phyloP scores from a whole-genome alignment of 2,113 vertebrate species.

The Siphamia tubifer region DNA sequence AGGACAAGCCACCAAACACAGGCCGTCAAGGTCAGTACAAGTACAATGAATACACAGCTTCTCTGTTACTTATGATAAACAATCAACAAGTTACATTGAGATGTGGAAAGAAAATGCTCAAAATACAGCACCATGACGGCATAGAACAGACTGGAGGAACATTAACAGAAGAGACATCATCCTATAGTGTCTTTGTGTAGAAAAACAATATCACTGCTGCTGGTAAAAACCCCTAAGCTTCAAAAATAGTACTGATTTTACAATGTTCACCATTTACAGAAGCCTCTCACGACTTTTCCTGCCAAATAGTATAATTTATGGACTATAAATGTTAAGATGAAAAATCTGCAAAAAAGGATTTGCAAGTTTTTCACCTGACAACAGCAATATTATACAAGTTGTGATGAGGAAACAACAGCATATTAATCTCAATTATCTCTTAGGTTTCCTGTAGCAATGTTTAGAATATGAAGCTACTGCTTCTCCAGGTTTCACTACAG shows the following conservation, averaged over 20 bases:
- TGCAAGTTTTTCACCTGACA: slow-evolving; percentile 33
- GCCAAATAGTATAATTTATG: background rate
- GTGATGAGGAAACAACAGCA: slow-evolving; percentile 35
- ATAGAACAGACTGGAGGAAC: background rate
- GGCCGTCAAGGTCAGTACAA: slow-evolving; percentile 33
- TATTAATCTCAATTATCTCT: slow-evolving; percentile 14
- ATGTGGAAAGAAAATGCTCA: background rate
- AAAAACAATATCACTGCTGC: slow-evolving; percentile 31
- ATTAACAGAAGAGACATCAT: background rate
- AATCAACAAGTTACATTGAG: slow-evolving; percentile 13
- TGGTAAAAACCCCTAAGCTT: slow-evolving; percentile 35
- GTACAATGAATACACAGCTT: slow-evolving; percentile 26
- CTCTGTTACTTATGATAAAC: slow-evolving; percentile 11
- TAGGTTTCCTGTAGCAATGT: slow-evolving; percentile 24
- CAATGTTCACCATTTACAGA: slow-evolving; percentile 9
- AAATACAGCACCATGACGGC: slow-evolving; percentile 16
- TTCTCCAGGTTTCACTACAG: background rate
- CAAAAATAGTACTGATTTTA: slow-evolving; percentile 36
- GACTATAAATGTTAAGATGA: slow-evolving; percentile 29
- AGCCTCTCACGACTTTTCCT: background rate
- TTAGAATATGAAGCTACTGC: background rate
- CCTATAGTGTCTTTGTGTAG: slow-evolving; percentile 5
- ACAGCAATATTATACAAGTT: slow-evolving; percentile 39
- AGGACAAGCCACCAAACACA: slow-evolving; percentile 16
- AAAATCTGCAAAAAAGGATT: slow-evolving; percentile 11